Evolutionary conservation across 2,888 invertebrate genomes (phyloP), one percentile per base, ranked within the genome.

Genomic region (Eurois occulta): DNA sequence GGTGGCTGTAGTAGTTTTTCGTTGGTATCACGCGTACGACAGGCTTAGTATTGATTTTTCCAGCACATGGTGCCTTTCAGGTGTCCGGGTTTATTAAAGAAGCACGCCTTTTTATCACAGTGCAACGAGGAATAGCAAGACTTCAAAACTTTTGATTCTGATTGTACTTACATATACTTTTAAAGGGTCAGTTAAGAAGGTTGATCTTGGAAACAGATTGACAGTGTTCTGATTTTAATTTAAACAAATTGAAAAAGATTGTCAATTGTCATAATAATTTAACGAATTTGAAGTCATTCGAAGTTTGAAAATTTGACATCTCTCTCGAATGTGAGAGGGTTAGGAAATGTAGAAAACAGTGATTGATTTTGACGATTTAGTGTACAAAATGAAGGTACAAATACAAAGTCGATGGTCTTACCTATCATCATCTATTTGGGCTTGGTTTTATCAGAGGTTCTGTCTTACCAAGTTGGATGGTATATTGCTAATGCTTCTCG

Each of bases 11-110:
- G 95, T 96, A 96, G 96, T 96, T 96, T 96, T 96, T 96, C 96
- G 96, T 94, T 90, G 95, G 95, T 93, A 96, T 95, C 95, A 96
- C 96, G 95, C 95, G 95, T 95, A 94, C 95, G 96, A 96, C 96
- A 96, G 93, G 94, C 92, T 93, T 80, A 77, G 95, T 96, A 96
- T 96, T 95, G 96, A 96, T 96, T 96, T 96, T 96, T 96, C 91
- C 91, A 92, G 94, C 94, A 95, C 95, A 96, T 94, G 95, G 91
- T 91, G 86, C 86, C 89, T 91, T 93, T 94, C 95, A 96, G 96
- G 96, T 96, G 90, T 89, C 82, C 89, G 90, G 84, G 86, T 91
- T 91, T 91, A 73, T 91, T 91, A 88, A 91, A 91, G 87, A 85
- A 77, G 62, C 72, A 55, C 35, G 65, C 21, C 41, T 69, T 52